phyloP scores from a whole-genome alignment of 2,113 vertebrate species.

The Raphicerus campestris region DNA sequence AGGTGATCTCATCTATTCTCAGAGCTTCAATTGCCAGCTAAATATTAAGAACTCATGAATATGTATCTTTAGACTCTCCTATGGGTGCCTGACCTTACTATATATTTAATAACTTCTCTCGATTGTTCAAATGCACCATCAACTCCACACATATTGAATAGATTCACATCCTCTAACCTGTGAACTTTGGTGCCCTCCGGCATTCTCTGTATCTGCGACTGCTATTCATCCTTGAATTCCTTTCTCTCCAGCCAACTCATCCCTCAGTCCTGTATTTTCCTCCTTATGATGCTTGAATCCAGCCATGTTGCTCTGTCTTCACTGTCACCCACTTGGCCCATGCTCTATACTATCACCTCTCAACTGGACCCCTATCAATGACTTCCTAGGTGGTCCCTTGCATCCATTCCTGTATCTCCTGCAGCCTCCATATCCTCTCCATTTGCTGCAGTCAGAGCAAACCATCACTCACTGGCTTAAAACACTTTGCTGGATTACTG shows the following conservation, averaged over 20 bases:
- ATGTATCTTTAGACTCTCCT: background rate
- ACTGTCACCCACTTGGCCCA: background rate
- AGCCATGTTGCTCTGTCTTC: background rate
- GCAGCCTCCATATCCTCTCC: background rate
- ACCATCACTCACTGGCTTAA: background rate
- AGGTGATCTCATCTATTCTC: background rate
- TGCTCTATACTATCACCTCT: background rate
- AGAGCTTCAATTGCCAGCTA: background rate
- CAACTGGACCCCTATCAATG: background rate
- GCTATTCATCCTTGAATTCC: background rate
- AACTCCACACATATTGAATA: background rate
- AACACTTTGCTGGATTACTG: background rate
- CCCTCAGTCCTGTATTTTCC: background rate
- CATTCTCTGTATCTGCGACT: background rate
- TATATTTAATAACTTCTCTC: background rate
- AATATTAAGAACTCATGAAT: background rate
- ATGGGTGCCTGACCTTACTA: background rate
- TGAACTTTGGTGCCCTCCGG: background rate
- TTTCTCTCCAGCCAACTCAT: background rate
- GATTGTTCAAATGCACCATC: background rate
- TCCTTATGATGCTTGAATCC: background rate
- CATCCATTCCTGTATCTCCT: background rate
- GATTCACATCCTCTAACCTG: background rate
- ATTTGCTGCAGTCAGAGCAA: background rate
- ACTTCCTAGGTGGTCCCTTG: background rate